These are phyloP conservation scores for Lerista edwardsae DNA, from an alignment of 2,797 vertebrate genomes.

Conservation along the genomic window DNA sequence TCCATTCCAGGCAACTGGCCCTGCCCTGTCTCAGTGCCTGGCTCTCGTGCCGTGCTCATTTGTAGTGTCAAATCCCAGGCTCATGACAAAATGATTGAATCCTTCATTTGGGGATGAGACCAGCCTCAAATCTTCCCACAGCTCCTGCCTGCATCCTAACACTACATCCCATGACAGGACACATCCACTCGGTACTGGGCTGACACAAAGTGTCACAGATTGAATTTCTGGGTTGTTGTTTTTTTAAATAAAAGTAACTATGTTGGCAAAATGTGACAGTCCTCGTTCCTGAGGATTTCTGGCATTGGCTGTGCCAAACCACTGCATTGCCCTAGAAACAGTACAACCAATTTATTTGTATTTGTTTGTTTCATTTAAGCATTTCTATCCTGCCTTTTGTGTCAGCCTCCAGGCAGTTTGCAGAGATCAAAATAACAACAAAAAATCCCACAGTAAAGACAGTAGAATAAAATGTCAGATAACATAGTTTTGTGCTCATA, in stretches of 20 bases:
- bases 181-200: background rate
- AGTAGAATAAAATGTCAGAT: too few species aligned
- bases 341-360: background rate
- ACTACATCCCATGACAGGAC: background rate
- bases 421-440: too few species aligned
- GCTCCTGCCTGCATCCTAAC: background rate
- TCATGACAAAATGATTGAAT: too few species aligned
- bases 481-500: too few species aligned
- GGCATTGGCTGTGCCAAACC: background rate
- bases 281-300: background rate
- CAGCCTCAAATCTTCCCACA: background rate
- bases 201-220: background rate
- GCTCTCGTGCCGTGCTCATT: too few species aligned
- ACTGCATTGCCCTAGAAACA: background rate
- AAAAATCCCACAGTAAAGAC: too few species aligned
- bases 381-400: too few species aligned
- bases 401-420: too few species aligned
- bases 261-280: too few species aligned
- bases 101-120: background rate
- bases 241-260: background rate
- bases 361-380: too few species aligned
- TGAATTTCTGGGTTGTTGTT: background rate
- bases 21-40: too few species aligned
- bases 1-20: too few species aligned
- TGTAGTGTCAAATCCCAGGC: background rate